Base-by-base conservation (phyloP, 2,888 invertebrate species). In the Psylliodes chrysocephalus region DNA sequence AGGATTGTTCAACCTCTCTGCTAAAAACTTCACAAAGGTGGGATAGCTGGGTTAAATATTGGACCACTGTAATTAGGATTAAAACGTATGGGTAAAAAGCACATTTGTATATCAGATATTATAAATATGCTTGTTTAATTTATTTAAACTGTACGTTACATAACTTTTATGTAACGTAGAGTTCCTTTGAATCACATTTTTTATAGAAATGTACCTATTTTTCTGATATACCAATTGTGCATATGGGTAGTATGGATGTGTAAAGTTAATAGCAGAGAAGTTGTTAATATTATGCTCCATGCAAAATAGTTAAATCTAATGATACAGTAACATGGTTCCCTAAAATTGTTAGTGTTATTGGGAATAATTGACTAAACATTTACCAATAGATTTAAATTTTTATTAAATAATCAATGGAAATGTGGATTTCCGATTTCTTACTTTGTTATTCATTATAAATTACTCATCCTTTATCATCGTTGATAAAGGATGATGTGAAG, bases 301-400 rank as follows among this genome's bases (percentile, higher is more conserved):
- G 91, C 91, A 91, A 91, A 91, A 91, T 91, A 89, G 89, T 87
- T 87, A 87, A 64, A 88, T 87, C 87, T 85, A 87, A 75, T 77
- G 78, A 81, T 79, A 79, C 78, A 89, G 88, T 89, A 90, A 90
- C 90, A 90, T 90, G 90, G 90, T 90, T 88, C 88, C 89, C 88
- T 86, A 84, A 79, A 79, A 78, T 79, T 77, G 73, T 72, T 19
- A 53, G 30, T 59, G 40, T 62, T n/a, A 46, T 62, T 56, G 44
- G 28, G 51, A 54, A 18, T n/a, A 51, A 10, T 40, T 49, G 33
- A n/a, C 55, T 38, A 19, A 7, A 52, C 25, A 7, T 59, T 40
- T 28, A 17, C 17, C 15, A 40, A 49, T 38, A 59, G 59, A 59
- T 59, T 49, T 46, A n/a, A n/a, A n/a, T n/a, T n/a, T n/a, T n/a